Conservation (phyloP, 2,888 invertebrate genomes). For the Rotaria socialis region DNA sequence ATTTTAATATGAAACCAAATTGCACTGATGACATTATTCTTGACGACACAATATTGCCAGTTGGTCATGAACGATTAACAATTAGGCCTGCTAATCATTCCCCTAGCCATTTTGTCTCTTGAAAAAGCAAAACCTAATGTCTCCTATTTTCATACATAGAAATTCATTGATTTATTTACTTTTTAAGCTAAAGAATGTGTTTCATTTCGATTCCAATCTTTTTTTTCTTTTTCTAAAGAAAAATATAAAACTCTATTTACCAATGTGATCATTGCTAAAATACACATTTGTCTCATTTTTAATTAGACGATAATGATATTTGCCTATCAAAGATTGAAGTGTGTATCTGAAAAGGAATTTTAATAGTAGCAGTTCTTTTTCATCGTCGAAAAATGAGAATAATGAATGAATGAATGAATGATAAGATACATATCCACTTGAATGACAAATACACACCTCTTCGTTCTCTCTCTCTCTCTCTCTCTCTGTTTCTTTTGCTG, state of each 20-base stretch:
- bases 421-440: too few species aligned
- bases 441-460: not conserved
- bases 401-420: too few species aligned
- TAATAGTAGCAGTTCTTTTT: too few species aligned
- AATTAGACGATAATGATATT: not conserved
- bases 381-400: too few species aligned
- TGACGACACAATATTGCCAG: not conserved
- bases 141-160: too few species aligned
- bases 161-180: too few species aligned
- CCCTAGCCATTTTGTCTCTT: not conserved
- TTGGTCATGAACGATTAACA: not conserved
- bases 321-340: slow-evolving; percentile 1
- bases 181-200: too few species aligned
- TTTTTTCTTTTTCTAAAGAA: too few species aligned
- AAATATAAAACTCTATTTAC: not conserved
- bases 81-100: not conserved
- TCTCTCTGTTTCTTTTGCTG: too few species aligned
- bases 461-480: too few species aligned
- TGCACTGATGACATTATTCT: not conserved
- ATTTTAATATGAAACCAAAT: not conserved
- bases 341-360: not conserved
- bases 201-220: too few species aligned
- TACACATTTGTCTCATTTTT: too few species aligned
- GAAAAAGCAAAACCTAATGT: not conserved
- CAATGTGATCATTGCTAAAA: not conserved